Base-by-base conservation (phyloP, 1,140 invertebrate genomes). In the Drosophila santomea region DNA sequence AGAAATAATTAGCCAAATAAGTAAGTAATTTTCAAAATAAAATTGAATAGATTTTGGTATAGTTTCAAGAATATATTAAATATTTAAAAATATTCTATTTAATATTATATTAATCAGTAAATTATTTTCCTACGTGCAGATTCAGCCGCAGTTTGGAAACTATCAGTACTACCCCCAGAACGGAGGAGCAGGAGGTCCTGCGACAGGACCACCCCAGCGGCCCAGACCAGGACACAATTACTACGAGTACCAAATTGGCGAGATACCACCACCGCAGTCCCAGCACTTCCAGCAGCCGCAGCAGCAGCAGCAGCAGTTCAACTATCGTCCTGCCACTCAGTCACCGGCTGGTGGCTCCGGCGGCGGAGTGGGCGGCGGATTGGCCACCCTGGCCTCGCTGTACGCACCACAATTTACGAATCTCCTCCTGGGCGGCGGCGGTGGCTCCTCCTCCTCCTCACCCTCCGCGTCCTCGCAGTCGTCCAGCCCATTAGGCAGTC, bases 371-470 rank as follows among this genome's bases (percentile, higher is more conserved):
- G 68, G 54, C 25, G 71, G 72, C 3, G 80, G 86, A 52, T 52
- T 91, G 47, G 86, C 90, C 50, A 82, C 90, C 25, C 74, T 91
- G 45, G 90, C 84, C 48, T 91, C 90, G 25, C 54, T 91, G 54
- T 92, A 91, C 75, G 91, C 89, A 73, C 89, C 84, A 57, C 89
- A 91, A 81, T 92, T 92, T 86, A 85, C 91, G 67, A 89, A 86
- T 80, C 77, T 91, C 12, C 69, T 91, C 1, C n/a, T 91, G 50
- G 92, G 85, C 15, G 92, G 20, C 20, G 20, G 81, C 4, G 78
- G 72, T 20, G 60, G 75, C 45, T 11, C 76, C 11, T 38, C 76
- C 28, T 74, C 80, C 25, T 59, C 88, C 45, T 10, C 76, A 8
- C 38, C 78, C 23, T 73, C 80, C 25, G 63, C 89, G 62, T 68